A percentile compares a stretch with the other conserved stretches of the same genome.
Conservation (phyloP, 2,113 vertebrate genomes). For the Catharus bicknelli region DNA sequence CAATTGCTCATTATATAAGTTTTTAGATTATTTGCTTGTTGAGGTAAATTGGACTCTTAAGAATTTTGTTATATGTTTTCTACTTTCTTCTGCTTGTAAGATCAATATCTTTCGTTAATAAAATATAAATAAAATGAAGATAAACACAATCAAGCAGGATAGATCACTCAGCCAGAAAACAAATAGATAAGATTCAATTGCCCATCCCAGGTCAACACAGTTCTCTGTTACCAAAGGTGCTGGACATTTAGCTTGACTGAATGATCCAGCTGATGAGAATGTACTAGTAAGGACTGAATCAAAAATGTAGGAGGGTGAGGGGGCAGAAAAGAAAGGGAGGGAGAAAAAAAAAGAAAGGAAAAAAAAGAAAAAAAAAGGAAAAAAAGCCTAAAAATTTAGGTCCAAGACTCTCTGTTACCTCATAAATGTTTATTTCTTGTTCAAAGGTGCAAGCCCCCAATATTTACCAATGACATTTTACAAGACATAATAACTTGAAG, state of each 20-base stretch:
- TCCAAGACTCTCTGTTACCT: neutral
- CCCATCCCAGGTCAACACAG: neutral
- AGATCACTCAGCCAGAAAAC: neutral
- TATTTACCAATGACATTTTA: neutral
- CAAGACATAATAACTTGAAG: neutral
- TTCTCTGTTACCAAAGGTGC: neutral
- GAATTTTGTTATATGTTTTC: neutral
- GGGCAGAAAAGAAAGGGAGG: fast-evolving
- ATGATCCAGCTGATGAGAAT: neutral
- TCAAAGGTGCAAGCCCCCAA: neutral
- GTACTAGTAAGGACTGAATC: neutral
- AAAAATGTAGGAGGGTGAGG: fast-evolving
- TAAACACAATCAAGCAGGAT: neutral
- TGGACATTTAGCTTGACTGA: neutral
- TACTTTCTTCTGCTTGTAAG: neutral
- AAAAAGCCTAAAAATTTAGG: neutral
- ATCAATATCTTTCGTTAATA: neutral
- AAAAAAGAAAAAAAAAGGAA: too few relatives aligned
- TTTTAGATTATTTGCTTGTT: neutral
- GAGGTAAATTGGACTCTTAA: neutral
- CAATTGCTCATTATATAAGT: neutral
- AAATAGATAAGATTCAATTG: neutral
- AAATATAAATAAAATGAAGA: neutral
- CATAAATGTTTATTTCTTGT: neutral
- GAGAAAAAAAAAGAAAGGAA: too few relatives aligned